Evolutionary conservation across 2,797 vertebrate genomes (phyloP).

Genomic region (Dipus sagitta): DNA sequence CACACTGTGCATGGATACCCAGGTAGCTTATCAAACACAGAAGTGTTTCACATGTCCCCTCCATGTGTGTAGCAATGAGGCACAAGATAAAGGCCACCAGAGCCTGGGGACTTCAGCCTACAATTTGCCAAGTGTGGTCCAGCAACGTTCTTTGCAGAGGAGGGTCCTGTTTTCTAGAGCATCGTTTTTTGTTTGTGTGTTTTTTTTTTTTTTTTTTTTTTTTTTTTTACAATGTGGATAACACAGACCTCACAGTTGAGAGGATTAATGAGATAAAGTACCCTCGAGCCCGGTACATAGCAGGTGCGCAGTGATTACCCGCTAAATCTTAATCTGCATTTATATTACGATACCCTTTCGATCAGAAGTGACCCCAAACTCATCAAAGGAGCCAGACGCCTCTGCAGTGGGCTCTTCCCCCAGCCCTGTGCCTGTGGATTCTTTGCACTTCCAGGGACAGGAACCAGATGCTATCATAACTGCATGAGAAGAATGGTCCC

Average conservation of each 20-base stretch:
- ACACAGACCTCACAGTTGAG: not conserved
- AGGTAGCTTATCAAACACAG: not conserved
- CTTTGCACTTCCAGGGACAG: conserved; percentile 81
- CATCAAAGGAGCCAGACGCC: conserved; percentile 75
- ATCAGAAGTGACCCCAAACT: conserved; percentile 60
- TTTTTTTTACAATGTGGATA: not conserved
- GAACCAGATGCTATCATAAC: conserved; percentile 86
- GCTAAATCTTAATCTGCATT: conserved; percentile 20
- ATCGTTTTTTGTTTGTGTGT: not conserved
- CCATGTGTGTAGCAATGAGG: not conserved
- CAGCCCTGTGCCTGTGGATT: conserved; percentile 69
- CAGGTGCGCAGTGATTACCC: not conserved
- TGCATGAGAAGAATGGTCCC: conserved; percentile 72
- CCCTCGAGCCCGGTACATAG: not conserved
- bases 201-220: not conserved
- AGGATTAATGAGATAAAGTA: not conserved
- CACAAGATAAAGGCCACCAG: not conserved
- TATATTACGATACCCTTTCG: conserved; percentile 49
- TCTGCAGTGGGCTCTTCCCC: conserved; percentile 41
- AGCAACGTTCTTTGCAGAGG: not conserved
- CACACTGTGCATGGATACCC: fast-evolving
- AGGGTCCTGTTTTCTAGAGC: not conserved
- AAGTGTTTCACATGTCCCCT: not conserved
- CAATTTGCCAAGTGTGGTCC: not conserved
- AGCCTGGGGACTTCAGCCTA: not conserved